Base-by-base conservation (phyloP, 2,797 vertebrate genomes). In the Rhincodon typus region DNA sequence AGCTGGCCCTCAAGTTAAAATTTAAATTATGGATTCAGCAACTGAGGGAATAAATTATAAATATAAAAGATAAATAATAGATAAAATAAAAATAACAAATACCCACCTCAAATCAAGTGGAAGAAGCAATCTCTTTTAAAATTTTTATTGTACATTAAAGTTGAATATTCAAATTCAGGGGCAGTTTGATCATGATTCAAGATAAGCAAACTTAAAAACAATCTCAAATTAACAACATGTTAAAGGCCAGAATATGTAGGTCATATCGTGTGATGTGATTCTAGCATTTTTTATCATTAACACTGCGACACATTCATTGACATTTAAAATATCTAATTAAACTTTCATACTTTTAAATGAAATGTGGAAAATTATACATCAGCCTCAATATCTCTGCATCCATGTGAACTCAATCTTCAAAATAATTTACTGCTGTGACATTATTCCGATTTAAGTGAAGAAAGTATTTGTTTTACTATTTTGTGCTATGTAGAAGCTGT, bases 21-120 rank as follows among this genome's bases (percentile, higher is more conserved):
- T 70, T 94, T 94, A 50, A 94, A 95, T 95, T 95, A 77, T 57
- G 4, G 94, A 95, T 53, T 27, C 70, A 74, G 46, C 69, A 53
- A 94, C 70, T 77, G 94, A 74, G 46, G 4, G 53, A 34, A 95
- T 95, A 42, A 95, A 95, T 74, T 74, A 95, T 95, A 95, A 72
- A 95, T 95, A 95, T 53, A 91, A 84, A 42, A 77, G 42, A 95
- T 95, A 95, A 95, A 95, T 95, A 74, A 95, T 95, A 57, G 94
- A 95, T 95, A 95, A 94, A 94, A 94, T 94, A 94, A 74, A 95
- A 95, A 95, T 95, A 95, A 95, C 94, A 95, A 77, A 95, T 77
- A 95, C 30, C 94, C 19, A 77, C 30, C 94, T 95, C 46, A 95
- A 95, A 77, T 72, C 13, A 57, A 95, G 69, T 77, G 34, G 94